These are phyloP conservation scores for Babyrousa celebensis DNA, from an alignment of 2,797 vertebrate genomes.

Conservation along the genomic window DNA sequence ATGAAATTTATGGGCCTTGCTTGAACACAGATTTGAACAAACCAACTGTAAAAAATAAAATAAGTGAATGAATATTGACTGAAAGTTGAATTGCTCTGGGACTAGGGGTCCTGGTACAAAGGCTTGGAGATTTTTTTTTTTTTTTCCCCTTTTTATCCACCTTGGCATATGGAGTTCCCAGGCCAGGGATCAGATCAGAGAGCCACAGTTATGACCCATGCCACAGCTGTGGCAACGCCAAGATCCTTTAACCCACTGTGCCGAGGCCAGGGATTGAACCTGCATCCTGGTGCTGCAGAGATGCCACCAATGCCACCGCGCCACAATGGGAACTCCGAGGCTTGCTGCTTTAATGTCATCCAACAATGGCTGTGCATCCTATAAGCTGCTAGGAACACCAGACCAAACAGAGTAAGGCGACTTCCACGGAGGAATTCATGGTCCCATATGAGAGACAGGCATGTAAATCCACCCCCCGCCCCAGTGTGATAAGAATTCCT, in stretches of 20 bases:
- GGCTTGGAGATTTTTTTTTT: no score
- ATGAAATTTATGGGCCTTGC: no score
- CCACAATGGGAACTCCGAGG: not conserved
- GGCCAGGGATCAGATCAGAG: no score
- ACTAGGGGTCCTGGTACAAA: not conserved
- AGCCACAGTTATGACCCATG: no score
- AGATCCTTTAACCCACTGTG: no score
- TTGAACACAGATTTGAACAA: no score
- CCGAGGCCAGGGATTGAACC: no score
- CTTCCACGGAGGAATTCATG: not conserved
- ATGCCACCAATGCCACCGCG: no score
- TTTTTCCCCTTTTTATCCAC: no score
- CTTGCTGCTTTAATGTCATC: not conserved
- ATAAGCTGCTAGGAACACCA: not conserved
- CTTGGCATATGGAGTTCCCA: no score
- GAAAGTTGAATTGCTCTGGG: not conserved
- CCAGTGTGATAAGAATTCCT: not conserved
- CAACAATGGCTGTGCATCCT: not conserved
- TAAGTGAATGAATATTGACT: not conserved
- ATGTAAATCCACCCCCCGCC: not conserved
- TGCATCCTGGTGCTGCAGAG: no score
- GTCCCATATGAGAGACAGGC: not conserved
- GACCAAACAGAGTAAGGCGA: not conserved
- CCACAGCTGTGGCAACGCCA: no score
- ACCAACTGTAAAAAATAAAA: not conserved